Evolutionary conservation across 92 coral and sea anemone genomes (phyloP).

Genomic region (Phymanthus crucifer): DNA sequence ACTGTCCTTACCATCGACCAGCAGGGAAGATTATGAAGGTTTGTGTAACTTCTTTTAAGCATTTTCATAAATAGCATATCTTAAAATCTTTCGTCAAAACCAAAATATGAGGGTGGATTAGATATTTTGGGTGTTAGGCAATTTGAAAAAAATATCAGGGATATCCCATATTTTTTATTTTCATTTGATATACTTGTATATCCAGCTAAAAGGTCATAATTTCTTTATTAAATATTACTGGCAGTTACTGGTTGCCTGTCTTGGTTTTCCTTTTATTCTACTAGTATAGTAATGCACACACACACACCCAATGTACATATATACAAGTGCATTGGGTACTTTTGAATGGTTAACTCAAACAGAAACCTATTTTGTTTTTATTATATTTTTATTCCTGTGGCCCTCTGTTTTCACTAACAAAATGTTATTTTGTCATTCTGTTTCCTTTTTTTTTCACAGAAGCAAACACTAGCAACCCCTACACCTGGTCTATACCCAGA

Average conservation of each 20-base stretch:
- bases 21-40: not conserved
- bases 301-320: too few relatives aligned
- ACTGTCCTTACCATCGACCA: not conserved
- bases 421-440: not conserved
- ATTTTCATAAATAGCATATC: not conserved
- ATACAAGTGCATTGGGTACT: too few relatives aligned
- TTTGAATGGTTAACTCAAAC: too few relatives aligned
- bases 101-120: not conserved
- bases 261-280: too few relatives aligned
- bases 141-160: too few relatives aligned
- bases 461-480: not conserved
- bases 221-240: too few relatives aligned
- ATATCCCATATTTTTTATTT: not conserved
- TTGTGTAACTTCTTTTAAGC: not conserved
- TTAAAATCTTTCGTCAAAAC: not conserved
- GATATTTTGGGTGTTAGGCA: too few relatives aligned
- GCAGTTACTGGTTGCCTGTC: too few relatives aligned
- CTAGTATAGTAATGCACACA: too few relatives aligned
- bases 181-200: not conserved
- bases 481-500: not conserved
- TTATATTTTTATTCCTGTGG: not conserved
- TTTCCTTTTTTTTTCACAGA: not conserved
- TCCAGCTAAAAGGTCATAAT: too few relatives aligned
- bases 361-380: not conserved
- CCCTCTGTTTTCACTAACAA: not conserved